These are phyloP conservation scores for Drosophila mimica DNA, from an alignment of 2,888 invertebrate genomes.

Conservation along the genomic window DNA sequence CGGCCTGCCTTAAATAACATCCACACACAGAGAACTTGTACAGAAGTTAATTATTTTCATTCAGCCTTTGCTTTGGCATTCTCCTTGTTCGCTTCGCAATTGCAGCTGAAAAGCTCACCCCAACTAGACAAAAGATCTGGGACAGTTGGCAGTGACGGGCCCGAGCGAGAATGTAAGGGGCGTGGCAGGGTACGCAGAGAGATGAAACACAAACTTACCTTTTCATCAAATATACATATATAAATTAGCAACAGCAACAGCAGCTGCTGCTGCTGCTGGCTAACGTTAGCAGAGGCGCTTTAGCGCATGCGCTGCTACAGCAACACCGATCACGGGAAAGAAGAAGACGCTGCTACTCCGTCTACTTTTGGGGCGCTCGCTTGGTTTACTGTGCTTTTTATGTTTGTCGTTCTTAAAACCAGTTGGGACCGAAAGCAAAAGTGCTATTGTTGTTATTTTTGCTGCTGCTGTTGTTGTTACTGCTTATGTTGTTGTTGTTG, in stretches of 20 bases:
- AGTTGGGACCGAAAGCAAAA: conserved; percentile 83
- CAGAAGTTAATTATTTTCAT: conserved; percentile 58
- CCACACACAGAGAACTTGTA: conserved; percentile 11
- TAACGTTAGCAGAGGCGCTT: conserved; percentile 33
- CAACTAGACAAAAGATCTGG: conserved; percentile 65
- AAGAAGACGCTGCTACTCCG: conserved; percentile 25
- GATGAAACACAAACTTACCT: conserved; percentile 47
- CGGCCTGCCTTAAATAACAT: conserved; percentile 20
- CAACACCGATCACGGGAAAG: conserved; percentile 44
- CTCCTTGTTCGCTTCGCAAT: conserved; percentile 20
- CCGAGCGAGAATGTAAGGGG: conserved; percentile 12
- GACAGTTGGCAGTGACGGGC: conserved; percentile 20
- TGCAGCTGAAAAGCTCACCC: conserved; percentile 45
- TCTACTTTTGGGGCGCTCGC: conserved; percentile 47
- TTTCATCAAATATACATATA: conserved; percentile 30
- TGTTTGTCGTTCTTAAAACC: conserved; percentile 68
- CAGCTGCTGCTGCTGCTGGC: conserved; percentile 10
- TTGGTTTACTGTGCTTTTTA: conserved; percentile 49
- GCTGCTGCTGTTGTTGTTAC: conserved; percentile 27
- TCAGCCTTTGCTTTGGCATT: conserved; percentile 29
- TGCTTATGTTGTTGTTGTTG: conserved; percentile 18
- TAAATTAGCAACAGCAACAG: conserved; percentile 36
- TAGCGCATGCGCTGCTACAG: conserved; percentile 58
- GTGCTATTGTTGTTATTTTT: conserved; percentile 72
- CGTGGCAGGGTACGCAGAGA: conserved; percentile 3